phyloP scores from a whole-genome alignment of 2,888 invertebrate genomes.

The Nowickia ferox region DNA sequence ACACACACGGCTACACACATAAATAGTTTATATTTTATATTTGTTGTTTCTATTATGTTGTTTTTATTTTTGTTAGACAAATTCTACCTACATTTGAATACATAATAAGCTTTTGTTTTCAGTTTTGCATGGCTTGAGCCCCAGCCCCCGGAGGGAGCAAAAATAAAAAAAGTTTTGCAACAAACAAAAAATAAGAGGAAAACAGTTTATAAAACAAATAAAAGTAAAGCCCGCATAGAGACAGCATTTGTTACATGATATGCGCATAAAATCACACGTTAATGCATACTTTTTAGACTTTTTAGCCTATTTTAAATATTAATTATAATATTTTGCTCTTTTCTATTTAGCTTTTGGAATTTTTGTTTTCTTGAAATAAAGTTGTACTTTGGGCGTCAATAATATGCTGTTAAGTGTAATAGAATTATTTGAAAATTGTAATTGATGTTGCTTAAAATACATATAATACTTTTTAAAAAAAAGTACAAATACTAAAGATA shows the following conservation, averaged over 20 bases:
- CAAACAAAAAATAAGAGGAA: slow-evolving; percentile 15
- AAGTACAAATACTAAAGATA: neutral
- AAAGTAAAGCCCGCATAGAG: slow-evolving; percentile 66
- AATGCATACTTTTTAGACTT: slow-evolving; percentile 76
- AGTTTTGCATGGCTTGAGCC: slow-evolving; percentile 3
- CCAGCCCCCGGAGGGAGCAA: neutral
- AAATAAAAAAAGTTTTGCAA: slow-evolving; percentile 15
- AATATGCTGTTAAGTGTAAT: slow-evolving; percentile 10
- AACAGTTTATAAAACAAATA: slow-evolving; percentile 44
- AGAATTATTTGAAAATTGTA: slow-evolving; percentile 26
- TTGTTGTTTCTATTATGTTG: slow-evolving; percentile 36
- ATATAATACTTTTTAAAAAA: neutral
- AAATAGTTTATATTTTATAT: neutral
- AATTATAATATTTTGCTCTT: slow-evolving; percentile 76
- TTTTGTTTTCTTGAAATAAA: slow-evolving; percentile 23
- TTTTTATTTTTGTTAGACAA: slow-evolving; percentile 70
- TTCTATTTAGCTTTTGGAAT: neutral
- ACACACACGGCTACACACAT: neutral
- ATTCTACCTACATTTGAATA: slow-evolving; percentile 61
- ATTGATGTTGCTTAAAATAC: neutral
- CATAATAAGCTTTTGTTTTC: slow-evolving; percentile 40
- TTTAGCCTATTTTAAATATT: slow-evolving; percentile 82
- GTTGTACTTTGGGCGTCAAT: slow-evolving; percentile 34
- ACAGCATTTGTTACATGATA: slow-evolving; percentile 57
- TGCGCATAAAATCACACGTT: slow-evolving; percentile 70